Evolutionary conservation across 92 coral and sea anemone genomes (phyloP), one percentile per base, ranked within the genome.

Genomic region (Heliopora coerulea): DNA sequence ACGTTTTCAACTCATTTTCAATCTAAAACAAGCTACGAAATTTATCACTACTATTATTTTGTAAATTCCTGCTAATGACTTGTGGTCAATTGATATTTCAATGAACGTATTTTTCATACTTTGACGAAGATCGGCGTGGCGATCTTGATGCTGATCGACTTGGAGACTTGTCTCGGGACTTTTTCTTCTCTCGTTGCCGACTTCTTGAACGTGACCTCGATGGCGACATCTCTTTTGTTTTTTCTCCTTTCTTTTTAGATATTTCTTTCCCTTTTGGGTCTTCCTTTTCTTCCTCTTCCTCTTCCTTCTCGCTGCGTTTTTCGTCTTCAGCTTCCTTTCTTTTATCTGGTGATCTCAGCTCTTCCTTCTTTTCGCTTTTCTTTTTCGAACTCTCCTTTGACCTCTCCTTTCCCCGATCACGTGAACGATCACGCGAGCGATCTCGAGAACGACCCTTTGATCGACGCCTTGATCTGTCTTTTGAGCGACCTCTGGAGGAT

Each of bases 371-470:
- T 28, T 70, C 77, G 33, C 30, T 52, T 41, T 70, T 70, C 33
- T 52, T 70, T 0, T 56, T 42, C 6, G 91, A 86, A 58, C 58
- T 88, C 0, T 85, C 96, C 57, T 73, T 79, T 20, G 97, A 86
- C 29, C 52, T 73, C 14, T 77, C 59, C 70, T 72, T 59, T 15
- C 78, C 77, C 26, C 74, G 59, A 28, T 87, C 87, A 24, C 86
- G 82, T 20, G 91, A 84, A 49, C 87, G 62, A 21, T 82, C 86
- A 17, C 79, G 73, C 8, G 86, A 66, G n/a, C 80, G 80, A 49
- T 78, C 84, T 68, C 84, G 80, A 27, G 96, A 89, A 35, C 88
- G 85, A 4, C 84, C 78, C 32, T 85, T 62, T 65, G 64, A 67
- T 52, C 88, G 85, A 4, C 84, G 81, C 32, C 88, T 62, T 65